A percentile compares a stretch with the other conserved stretches of the same genome.
Evolutionary conservation across 2,888 invertebrate species (phyloP).

Genomic region (Cremastinae sp.): DNA sequence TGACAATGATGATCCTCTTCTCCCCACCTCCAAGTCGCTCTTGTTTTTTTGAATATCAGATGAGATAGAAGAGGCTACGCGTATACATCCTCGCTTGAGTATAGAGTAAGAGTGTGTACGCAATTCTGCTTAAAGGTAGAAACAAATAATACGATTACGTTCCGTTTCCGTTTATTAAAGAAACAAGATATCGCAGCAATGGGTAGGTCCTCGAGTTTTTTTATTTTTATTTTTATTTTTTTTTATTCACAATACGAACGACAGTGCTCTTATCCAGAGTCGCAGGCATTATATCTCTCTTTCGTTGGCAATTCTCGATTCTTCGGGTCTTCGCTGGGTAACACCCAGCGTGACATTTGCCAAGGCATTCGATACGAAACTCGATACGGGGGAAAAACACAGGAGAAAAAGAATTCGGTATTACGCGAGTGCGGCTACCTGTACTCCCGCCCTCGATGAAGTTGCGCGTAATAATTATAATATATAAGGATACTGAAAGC

Average conservation of each 20-base stretch:
- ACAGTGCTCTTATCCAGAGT: constrained; percentile 31
- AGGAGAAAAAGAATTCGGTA: constrained; percentile 62
- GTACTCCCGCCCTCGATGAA: constrained; percentile 43
- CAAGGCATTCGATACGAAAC: constrained; percentile 77
- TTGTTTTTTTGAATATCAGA: constrained; percentile 62
- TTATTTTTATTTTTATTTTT: constrained; percentile 9
- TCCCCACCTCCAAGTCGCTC: constrained; percentile 49
- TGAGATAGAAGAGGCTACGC: constrained; percentile 55
- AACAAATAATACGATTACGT: constrained; percentile 80
- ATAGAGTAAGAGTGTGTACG: constrained; percentile 14
- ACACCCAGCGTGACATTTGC: constrained; percentile 59
- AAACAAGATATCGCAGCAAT: constrained; percentile 77
- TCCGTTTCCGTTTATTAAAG: constrained; percentile 80
- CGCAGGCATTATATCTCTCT: constrained; percentile 46
- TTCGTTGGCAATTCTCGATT: constrained; percentile 52
- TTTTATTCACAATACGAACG: constrained; percentile 3
- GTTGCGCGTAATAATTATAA: constrained; percentile 53
- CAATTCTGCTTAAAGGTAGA: constrained; percentile 74
- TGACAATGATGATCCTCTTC: constrained; percentile 55
- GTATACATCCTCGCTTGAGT: constrained; percentile 18
- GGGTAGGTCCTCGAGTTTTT: constrained; percentile 34
- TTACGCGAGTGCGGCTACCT: constrained; percentile 69
- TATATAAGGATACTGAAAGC: constrained; percentile 56
- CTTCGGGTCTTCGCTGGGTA: constrained; percentile 62
- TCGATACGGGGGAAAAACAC: constrained; percentile 70